phyloP scores from a whole-genome alignment of 2,113 vertebrate species.

The Leuciscus idus region DNA sequence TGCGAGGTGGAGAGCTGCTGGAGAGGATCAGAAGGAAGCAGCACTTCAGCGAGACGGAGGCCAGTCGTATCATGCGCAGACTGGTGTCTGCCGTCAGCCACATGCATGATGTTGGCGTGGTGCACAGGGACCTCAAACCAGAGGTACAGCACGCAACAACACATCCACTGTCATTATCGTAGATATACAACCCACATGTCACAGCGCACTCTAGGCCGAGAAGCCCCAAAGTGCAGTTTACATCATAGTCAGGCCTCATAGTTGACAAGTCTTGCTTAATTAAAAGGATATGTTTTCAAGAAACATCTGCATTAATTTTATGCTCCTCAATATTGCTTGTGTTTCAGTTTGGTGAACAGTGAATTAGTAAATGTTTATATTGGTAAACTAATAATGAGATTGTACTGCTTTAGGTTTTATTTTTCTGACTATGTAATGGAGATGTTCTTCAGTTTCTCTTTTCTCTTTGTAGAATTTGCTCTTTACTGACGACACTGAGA shows the following conservation, averaged over 20 bases:
- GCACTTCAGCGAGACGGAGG: conserved; percentile 95
- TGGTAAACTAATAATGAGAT: neutral
- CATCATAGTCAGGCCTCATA: neutral
- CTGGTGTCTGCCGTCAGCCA: conserved; percentile 96
- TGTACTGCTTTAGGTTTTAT: neutral
- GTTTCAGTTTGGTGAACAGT: neutral
- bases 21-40: conserved; percentile 93
- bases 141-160: conserved; percentile 79
- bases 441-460: conserved; percentile 28
- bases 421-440: neutral
- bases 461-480: conserved; percentile 87
- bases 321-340: neutral
- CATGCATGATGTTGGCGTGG: conserved; percentile 98
- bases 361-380: neutral
- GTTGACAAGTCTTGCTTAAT: neutral
- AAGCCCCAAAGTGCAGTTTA: neutral
- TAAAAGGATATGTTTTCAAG: neutral
- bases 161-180: neutral
- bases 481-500: conserved; percentile 94
- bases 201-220: neutral
- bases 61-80: conserved; percentile 93
- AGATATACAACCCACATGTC: neutral
- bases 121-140: conserved; percentile 94
- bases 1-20: conserved; percentile 93
- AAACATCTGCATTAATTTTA: conserved; percentile 1